Evolutionary conservation across 2,113 vertebrate species (phyloP).

Genomic region (human (Homo sapiens)): GRCh38 chr5:24669001-24669500

Average conservation of each 20-base stretch:
- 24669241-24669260: background rate
- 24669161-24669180: background rate
- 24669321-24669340: background rate
- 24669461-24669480: too few relatives aligned
- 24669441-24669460: too few relatives aligned
- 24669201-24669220: background rate
- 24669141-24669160: background rate
- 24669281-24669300: background rate
- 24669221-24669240: background rate
- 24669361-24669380: background rate
- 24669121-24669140: background rate
- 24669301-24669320: background rate
- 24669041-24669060: background rate
- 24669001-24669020: constrained; percentile 28
- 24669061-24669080: background rate
- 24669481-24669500: too few relatives aligned
- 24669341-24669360: background rate
- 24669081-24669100: background rate
- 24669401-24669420: background rate
- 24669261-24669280: background rate
- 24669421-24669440: background rate
- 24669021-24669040: background rate
- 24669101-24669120: background rate
- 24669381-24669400: background rate
- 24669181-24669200: background rate